Conservation (phyloP, 2,888 invertebrate species). For the Syrista parreyssii region DNA sequence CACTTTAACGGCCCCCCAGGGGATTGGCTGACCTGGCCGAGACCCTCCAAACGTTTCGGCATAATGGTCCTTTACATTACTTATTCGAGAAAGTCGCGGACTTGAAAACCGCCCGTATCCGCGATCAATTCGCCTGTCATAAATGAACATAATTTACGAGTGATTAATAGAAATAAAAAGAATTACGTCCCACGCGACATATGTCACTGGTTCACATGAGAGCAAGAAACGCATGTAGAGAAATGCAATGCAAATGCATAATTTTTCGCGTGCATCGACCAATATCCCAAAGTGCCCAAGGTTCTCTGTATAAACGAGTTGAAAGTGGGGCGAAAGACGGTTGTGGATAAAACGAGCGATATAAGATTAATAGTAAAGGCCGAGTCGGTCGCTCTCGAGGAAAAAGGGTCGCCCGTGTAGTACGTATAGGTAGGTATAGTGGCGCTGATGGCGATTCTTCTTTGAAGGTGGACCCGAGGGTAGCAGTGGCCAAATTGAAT, state of each 20-base stretch:
- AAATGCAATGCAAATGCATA: no score
- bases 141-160: no score
- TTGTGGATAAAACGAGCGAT: conserved; percentile 64
- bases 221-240: no score
- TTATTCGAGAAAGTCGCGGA: conserved; percentile 58
- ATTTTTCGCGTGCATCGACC: conserved; percentile 22
- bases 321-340: conserved; percentile 36
- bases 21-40: conserved; percentile 63
- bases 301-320: conserved; percentile 38
- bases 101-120: conserved; percentile 16
- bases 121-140: neutral
- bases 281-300: neutral
- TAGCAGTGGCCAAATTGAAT: conserved; percentile 64
- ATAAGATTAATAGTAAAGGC: conserved; percentile 65
- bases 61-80: conserved; percentile 66
- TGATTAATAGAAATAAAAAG: neutral
- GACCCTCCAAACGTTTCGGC: conserved; percentile 63
- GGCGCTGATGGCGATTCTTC: conserved; percentile 61
- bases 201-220: neutral
- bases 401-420: conserved; percentile 32
- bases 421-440: conserved; percentile 25
- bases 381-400: conserved; percentile 30
- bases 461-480: conserved; percentile 64
- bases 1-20: conserved; percentile 66
- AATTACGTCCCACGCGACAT: neutral